Percentiles rank a stretch among this genome's conserved stretches.
These are phyloP conservation scores for Monopterus albus DNA, from an alignment of 2,113 vertebrate species.

Conservation along the genomic window DNA sequence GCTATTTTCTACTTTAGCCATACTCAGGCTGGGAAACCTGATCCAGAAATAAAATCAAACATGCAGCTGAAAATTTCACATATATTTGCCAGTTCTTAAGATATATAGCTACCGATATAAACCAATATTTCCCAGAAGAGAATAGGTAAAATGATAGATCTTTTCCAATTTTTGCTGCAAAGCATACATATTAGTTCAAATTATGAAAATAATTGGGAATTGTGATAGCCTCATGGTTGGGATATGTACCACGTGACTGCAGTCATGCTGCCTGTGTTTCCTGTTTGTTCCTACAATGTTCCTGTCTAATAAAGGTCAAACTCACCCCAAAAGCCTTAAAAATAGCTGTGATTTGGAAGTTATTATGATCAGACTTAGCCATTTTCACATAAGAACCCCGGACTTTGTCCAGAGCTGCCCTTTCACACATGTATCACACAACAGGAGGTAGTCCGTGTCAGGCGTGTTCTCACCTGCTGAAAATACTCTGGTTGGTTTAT, in stretches of 20 bases:
- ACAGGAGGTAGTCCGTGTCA: no score
- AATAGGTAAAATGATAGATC: background rate
- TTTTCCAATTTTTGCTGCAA: conserved; percentile 1
- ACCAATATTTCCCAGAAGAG: background rate
- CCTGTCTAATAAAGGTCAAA: background rate
- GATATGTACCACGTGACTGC: no score
- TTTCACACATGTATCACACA: no score
- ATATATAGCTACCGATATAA: conserved; percentile 1
- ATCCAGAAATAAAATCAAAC: conserved; percentile 22
- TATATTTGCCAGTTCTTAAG: conserved; percentile 32
- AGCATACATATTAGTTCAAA: background rate
- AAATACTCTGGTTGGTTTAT: no score
- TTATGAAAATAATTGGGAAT: background rate
- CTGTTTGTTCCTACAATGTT: background rate
- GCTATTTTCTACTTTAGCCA: conserved; percentile 61
- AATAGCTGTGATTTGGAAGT: no score
- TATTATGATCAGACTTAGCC: no score
- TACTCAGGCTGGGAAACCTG: conserved; percentile 41
- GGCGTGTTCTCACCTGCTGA: no score
- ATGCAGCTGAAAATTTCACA: conserved; percentile 23
- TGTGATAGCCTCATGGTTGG: background rate
- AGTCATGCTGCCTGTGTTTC: background rate
- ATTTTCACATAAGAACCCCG: no score
- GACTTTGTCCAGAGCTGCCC: no score
- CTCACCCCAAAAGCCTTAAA: no score